Conservation (phyloP, 2,888 invertebrate species). For the Ditylenchus weischeri region DNA sequence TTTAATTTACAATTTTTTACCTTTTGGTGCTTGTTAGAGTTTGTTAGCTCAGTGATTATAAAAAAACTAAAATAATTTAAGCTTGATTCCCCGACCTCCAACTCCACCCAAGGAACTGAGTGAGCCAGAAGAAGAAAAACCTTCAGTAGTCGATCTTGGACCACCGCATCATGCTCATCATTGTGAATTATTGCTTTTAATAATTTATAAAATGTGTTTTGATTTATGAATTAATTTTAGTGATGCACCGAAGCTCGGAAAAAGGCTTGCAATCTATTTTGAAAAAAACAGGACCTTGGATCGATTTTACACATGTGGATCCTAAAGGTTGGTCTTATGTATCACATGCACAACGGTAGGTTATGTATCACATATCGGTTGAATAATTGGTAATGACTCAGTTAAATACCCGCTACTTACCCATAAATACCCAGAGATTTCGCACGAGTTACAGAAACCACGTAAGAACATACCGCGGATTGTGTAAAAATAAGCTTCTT, state of each 20-base stretch:
- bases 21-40: too few relatives aligned
- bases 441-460: too few relatives aligned
- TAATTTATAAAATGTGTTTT: neutral
- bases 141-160: conserved; percentile 6
- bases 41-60: too few relatives aligned
- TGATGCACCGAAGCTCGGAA: conserved; percentile 10
- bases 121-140: conserved; percentile 13
- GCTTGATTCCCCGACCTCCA: conserved; percentile 6
- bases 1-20: too few relatives aligned
- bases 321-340: conserved; percentile 3
- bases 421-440: too few relatives aligned
- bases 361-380: too few relatives aligned
- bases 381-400: too few relatives aligned
- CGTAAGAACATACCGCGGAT: too few relatives aligned
- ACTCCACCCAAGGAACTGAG: conserved; percentile 10
- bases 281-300: conserved; percentile 7
- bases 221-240: neutral
- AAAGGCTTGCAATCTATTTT: conserved; percentile 15
- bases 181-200: neutral
- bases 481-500: too few relatives aligned
- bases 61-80: too few relatives aligned
- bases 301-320: neutral
- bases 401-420: too few relatives aligned
- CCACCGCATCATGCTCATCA: conserved; percentile 7
- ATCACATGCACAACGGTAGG: too few relatives aligned